Base-by-base conservation (phyloP, 2,888 invertebrate species). In the Lapara coniferarum region DNA sequence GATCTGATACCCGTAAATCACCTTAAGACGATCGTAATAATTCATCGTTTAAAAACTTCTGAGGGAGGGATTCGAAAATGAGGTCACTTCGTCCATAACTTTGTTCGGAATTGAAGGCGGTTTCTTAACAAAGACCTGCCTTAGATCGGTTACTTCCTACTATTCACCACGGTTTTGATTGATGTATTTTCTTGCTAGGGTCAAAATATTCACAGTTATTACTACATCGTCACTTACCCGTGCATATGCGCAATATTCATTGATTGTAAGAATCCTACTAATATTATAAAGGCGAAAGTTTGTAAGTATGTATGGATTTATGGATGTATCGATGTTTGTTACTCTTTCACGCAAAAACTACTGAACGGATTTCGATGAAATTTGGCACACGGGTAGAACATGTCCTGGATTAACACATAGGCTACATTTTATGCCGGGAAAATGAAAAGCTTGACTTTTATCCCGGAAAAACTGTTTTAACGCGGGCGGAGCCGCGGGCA, bases 11-110 rank as follows among this genome's bases (percentile, higher is more conserved):
- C 6, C 85, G 85, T 86, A 85, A 86, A 87, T 87, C 83, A 79
- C 83, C 84, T 82, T 84, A 83, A 87, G 86, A 87, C 87, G 83
- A 73, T 80, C 84, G 82, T 84, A 83, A 81, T 82, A 86, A 87
- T 88, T 89, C 87, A 87, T 86, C 75, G 85, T 78, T 78, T 79
- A 77, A 83, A 81, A 86, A 88, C 82, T 87, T 81, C 77, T 75
- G 82, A 81, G 83, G 83, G 81, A 55, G 80, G 77, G 74, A 80
- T 76, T 71, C 77, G 78, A 70, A 83, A 79, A 78, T 78, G 81
- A 82, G 77, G 77, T 77, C 74, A 76, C 78, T 79, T 78, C 76
- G 76, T 73, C 78, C 80, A 82, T 82, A 82, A 84, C 79, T 82
- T 75, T 63, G 71, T 70, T 72, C 73, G 73, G 74, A 77, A 75